Evolutionary conservation across 2,113 vertebrate genomes (phyloP).

Genomic region (Brachionichthys hirsutus): DNA sequence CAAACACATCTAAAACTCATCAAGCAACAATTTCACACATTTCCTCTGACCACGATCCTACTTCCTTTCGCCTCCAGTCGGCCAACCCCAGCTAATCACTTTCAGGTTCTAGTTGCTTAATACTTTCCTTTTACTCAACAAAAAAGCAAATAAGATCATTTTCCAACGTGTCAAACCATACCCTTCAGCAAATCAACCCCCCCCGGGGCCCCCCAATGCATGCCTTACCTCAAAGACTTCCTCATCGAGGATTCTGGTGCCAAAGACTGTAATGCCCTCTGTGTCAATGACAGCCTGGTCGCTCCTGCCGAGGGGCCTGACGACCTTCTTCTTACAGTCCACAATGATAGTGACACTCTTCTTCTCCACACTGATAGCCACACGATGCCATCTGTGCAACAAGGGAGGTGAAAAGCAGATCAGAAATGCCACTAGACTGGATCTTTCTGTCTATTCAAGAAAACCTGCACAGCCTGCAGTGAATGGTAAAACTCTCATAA

Average conservation of each 20-base stretch:
- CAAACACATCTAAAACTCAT: background rate
- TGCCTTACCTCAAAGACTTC: slow-evolving; percentile 92
- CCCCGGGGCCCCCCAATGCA: background rate
- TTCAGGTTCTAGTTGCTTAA: too few relatives aligned
- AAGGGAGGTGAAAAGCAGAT: background rate
- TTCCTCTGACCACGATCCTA: background rate
- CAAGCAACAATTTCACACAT: background rate
- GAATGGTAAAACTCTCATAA: too few relatives aligned
- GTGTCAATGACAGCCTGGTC: slow-evolving; percentile 86
- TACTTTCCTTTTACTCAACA: too few relatives aligned
- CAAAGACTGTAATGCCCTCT: slow-evolving; percentile 93
- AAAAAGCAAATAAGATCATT: too few relatives aligned
- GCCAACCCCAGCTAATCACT: too few relatives aligned
- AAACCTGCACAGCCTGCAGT: too few relatives aligned
- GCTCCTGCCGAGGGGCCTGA: slow-evolving; percentile 85
- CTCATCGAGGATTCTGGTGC: slow-evolving; percentile 95
- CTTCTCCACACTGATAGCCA: slow-evolving; percentile 97
- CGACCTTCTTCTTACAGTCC: slow-evolving; percentile 94
- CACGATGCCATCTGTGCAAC: slow-evolving; percentile 89
- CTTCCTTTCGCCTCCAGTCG: too few relatives aligned
- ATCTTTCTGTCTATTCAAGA: background rate
- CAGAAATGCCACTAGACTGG: background rate
- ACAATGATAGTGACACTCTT: slow-evolving; percentile 93
- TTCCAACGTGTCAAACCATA: background rate
- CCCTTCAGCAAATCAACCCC: background rate